Evolutionary conservation across 2,888 invertebrate genomes (phyloP).

Genomic region (Drosophila subsilvestris): DNA sequence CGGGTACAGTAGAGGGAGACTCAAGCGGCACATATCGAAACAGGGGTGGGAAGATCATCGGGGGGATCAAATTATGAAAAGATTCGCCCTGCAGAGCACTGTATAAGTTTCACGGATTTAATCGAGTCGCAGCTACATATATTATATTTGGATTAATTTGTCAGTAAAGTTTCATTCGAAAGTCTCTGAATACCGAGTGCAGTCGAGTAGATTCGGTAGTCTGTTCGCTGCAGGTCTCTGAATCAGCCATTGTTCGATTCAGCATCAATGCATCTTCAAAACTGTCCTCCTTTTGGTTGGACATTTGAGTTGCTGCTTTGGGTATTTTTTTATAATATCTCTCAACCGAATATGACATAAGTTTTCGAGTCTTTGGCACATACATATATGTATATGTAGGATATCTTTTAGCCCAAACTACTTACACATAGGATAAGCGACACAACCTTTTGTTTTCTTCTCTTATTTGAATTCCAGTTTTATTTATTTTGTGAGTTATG

Average conservation of each 20-base stretch:
- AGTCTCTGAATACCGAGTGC: no score
- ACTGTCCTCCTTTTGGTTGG: background rate
- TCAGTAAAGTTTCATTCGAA: no score
- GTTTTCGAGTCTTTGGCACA: no score
- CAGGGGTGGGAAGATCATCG: constrained; percentile 9
- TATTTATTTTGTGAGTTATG: constrained; percentile 61
- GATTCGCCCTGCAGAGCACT: background rate
- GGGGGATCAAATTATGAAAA: background rate
- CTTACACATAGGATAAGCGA: background rate
- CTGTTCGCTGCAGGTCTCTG: no score
- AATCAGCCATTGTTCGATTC: no score
- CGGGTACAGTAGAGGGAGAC: background rate
- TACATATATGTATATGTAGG: no score
- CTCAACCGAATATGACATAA: no score
- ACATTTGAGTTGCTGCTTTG: constrained; percentile 2
- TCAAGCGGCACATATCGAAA: background rate
- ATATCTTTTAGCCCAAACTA: constrained; percentile 1
- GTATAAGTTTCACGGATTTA: no score
- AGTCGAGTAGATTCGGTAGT: no score
- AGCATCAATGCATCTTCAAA: background rate
- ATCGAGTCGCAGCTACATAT: no score
- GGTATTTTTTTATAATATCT: background rate
- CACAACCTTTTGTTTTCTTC: background rate
- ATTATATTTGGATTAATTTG: background rate
- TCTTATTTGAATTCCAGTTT: constrained; percentile 50